Evolutionary conservation across 1,140 invertebrate genomes (phyloP).

Genomic region (Hypsibius dujardini): DNA sequence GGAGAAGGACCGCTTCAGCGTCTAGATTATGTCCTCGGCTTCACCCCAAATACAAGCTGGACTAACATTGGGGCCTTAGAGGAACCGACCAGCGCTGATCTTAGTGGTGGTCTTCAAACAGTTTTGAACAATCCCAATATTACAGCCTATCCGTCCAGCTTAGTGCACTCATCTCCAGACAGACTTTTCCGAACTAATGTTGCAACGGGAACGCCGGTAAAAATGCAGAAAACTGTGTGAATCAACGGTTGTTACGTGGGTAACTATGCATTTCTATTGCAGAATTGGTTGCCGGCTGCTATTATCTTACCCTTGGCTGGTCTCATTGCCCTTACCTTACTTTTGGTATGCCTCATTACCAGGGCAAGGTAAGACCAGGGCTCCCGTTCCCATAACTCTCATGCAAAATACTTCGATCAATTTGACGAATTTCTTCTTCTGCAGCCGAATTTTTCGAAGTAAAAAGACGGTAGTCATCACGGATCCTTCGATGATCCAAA

Average conservation of each 20-base stretch:
- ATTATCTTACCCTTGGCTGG: not conserved
- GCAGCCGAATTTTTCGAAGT: conserved; percentile 4
- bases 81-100: not conserved
- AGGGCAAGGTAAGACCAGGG: conserved; percentile 10
- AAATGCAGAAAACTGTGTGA: not conserved
- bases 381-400: not conserved
- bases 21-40: not conserved
- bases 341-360: conserved; percentile 11
- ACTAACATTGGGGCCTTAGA: not conserved
- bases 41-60: not conserved
- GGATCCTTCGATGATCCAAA: not conserved
- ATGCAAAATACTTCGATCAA: not conserved
- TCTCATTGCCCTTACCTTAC: not conserved
- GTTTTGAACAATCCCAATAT: conserved; percentile 1
- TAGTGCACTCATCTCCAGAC: not conserved
- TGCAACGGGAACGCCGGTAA: not conserved
- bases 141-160: not conserved
- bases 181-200: not conserved
- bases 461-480: conserved; percentile 16
- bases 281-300: conserved; percentile 2
- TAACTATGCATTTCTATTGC: not conserved
- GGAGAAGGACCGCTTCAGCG: not conserved
- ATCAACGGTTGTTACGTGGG: not conserved
- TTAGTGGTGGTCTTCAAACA: not conserved
- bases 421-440: not conserved